A percentile compares a stretch with the other conserved stretches of the same genome.
Evolutionary conservation across 2,888 invertebrate species (phyloP).

Genomic region (Chouioia cunea): DNA sequence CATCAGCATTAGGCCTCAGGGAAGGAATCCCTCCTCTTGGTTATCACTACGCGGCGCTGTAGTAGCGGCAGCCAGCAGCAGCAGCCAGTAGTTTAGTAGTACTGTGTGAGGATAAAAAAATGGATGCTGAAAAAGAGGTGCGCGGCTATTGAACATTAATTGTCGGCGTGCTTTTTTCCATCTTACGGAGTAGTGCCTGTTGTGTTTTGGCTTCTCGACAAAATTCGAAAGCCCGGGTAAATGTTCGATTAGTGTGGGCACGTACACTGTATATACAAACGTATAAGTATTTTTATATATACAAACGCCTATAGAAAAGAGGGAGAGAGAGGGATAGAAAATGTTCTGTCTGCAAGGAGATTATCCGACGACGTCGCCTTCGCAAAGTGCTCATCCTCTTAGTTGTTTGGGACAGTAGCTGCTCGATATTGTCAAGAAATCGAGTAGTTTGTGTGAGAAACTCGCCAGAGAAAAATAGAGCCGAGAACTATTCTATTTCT

Average conservation of each 20-base stretch:
- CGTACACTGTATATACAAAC: constrained; percentile 16
- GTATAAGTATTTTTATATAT: background rate
- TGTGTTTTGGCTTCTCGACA: constrained; percentile 8
- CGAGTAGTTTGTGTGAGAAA: no score
- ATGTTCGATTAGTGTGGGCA: constrained; percentile 2
- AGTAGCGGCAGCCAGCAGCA: constrained; percentile 29
- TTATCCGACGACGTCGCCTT: constrained; percentile 17
- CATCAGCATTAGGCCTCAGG: no score
- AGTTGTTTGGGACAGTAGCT: no score
- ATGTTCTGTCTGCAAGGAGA: constrained; percentile 25
- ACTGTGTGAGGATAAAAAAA: no score
- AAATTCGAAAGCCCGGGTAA: constrained; percentile 35
- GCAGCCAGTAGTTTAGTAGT: background rate
- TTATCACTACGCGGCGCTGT: background rate
- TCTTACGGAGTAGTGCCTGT: constrained; percentile 14
- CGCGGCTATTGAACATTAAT: no score
- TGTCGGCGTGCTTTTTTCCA: no score
- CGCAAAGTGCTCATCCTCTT: background rate
- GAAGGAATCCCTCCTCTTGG: background rate
- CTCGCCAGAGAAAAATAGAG: no score
- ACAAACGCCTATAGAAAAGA: background rate
- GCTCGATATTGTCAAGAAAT: no score
- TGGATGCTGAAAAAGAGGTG: no score
- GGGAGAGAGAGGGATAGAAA: constrained; percentile 24
- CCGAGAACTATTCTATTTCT: no score